Evolutionary conservation across 1,140 invertebrate species (phyloP), one percentile per base, ranked within the genome.

Genomic region (Planococcus citri): DNA sequence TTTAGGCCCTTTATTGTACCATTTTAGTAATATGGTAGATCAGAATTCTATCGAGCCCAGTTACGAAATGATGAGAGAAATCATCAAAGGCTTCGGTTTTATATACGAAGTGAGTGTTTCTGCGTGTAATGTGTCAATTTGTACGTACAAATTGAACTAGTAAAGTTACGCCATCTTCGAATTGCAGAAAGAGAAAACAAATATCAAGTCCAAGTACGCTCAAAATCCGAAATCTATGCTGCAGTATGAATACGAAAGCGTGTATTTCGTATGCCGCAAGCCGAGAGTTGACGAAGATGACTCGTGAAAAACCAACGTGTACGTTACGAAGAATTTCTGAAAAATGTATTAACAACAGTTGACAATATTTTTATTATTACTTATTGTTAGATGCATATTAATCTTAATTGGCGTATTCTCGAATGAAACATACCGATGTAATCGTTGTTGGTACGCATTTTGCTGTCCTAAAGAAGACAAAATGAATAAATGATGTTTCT

Each of bases 181-280:
- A 74, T 82, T 82, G 27, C 81, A 94, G 85, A 89, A 89, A 79
- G 87, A 91, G 75, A 80, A 87, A 72, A 88, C 84, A 0, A 84
- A 87, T 29, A 80, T 94, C 0, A 87, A 86, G 73, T 92, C 92
- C 8, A 87, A 89, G 72, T 98, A 98, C 77, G 90, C 92, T 21
- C 92, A 95, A 78, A 97, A 97, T 78, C 85, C 88, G 0, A 83
- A 86, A 41, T 95, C 93, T n/a, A 97, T 98, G 95, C 81, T 96
- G 73, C 87, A 89, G 70, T 92, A 93, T 75, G 85, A 90, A 74
- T 96, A 96, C 75, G 84, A 89, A 74, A 94, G 91, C 73, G 89
- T 94, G 1, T 95, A 91, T 78, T 92, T 96, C 76, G 88, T 93
- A 1, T 92, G 90, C 75, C 81, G 84, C 72, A 95, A 95, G 77